These are phyloP conservation scores for Tachysurus fulvidraco DNA, from an alignment of 2,113 vertebrate genomes.

Conservation along the genomic window DNA sequence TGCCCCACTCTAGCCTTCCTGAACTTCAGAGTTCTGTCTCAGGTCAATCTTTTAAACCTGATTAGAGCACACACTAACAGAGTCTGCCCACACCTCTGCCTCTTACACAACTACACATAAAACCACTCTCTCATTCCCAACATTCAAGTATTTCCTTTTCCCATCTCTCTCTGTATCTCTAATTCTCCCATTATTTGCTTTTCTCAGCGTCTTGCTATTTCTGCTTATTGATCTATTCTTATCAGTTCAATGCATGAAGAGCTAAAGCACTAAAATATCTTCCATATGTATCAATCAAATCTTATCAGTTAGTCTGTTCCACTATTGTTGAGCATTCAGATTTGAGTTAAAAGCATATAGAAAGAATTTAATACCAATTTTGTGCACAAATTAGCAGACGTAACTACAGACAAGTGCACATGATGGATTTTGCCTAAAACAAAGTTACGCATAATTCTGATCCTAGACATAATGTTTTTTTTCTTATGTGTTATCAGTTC, in stretches of 20 bases:
- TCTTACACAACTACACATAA: constrained; percentile 24
- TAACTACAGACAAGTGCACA: neutral
- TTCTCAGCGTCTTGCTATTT: neutral
- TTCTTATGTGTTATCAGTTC: neutral
- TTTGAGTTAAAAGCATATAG: neutral
- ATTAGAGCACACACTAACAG: constrained; percentile 35
- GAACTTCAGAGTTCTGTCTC: constrained; percentile 42
- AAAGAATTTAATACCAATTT: neutral
- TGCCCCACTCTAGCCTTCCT: constrained; percentile 21
- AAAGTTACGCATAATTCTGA: neutral
- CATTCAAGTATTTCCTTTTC: constrained; percentile 8
- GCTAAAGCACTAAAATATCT: neutral
- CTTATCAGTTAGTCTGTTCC: constrained; percentile 24
- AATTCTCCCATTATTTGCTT: neutral
- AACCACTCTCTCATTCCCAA: constrained; percentile 25
- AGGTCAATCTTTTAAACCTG: constrained; percentile 48
- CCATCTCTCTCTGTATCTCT: neutral
- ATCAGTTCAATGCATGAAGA: neutral
- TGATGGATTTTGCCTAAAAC: neutral
- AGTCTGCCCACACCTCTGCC: neutral
- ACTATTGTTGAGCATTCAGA: neutral
- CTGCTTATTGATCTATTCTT: constrained; percentile 8
- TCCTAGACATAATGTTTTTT: neutral
- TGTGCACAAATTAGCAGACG: neutral
- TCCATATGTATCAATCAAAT: constrained; percentile 29